Conservation (phyloP, 2,797 vertebrate genomes). For the Mus caroli region DNA sequence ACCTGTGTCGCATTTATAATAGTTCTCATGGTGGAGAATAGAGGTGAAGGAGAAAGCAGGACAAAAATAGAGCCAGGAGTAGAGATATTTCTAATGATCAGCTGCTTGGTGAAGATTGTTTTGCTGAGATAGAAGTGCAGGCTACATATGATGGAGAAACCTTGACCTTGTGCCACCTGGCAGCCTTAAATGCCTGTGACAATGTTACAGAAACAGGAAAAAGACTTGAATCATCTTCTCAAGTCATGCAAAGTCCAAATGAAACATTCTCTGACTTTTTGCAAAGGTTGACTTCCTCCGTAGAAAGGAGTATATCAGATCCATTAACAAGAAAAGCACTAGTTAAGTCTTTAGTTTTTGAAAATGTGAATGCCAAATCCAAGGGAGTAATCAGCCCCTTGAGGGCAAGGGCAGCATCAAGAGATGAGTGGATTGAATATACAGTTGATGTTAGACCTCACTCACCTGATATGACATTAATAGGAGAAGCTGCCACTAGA, state of each 20-base stretch:
- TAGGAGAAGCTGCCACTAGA: not conserved
- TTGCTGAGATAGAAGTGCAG: not conserved
- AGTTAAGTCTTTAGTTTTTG: too few species aligned
- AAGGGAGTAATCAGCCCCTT: not conserved
- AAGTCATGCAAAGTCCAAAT: not conserved
- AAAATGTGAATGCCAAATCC: not conserved
- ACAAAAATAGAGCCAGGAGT: too few species aligned
- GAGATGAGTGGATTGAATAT: not conserved
- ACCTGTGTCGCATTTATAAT: not conserved
- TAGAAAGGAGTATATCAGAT: not conserved
- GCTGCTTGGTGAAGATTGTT: not conserved
- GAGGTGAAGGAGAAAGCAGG: too few species aligned
- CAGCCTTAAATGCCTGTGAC: not conserved
- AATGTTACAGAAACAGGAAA: not conserved
- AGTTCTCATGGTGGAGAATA: not conserved
- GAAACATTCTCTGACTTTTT: not conserved
- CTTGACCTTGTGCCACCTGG: not conserved
- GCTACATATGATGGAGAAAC: not conserved
- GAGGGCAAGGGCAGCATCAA: not conserved
- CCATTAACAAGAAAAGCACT: not conserved
- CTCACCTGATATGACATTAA: not conserved
- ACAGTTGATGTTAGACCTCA: not conserved
- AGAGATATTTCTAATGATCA: not conserved
- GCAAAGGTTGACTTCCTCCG: not conserved
- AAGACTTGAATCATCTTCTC: not conserved